Evolutionary conservation across 2,113 vertebrate species (phyloP).

Genomic region (Chunga burmeisteri): DNA sequence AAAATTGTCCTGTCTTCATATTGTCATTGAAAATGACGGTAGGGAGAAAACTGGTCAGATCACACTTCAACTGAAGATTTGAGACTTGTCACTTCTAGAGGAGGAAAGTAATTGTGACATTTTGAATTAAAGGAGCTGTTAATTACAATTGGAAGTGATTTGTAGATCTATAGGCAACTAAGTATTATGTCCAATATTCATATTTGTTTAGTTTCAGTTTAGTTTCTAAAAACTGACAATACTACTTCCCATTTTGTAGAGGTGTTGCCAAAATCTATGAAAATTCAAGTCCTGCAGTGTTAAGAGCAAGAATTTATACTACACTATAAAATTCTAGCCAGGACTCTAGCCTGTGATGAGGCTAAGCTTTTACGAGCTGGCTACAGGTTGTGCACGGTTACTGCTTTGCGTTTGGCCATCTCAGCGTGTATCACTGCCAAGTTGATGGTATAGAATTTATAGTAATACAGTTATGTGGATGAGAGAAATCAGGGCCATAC

Average conservation of each 20-base stretch:
- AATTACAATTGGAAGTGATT: neutral
- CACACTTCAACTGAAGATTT: neutral
- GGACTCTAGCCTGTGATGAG: neutral
- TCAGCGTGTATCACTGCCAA: neutral
- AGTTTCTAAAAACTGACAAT: neutral
- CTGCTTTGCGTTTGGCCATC: neutral
- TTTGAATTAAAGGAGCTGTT: neutral
- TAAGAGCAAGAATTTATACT: neutral
- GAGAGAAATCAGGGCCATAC: neutral
- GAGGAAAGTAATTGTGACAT: neutral
- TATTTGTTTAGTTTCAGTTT: neutral
- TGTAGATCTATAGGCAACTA: neutral
- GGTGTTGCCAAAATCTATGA: neutral
- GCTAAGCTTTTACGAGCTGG: neutral
- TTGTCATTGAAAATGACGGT: neutral
- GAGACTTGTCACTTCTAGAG: neutral
- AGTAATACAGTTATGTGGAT: neutral
- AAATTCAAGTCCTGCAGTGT: neutral
- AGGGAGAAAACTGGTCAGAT: neutral
- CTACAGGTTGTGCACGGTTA: neutral
- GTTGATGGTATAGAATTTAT: neutral
- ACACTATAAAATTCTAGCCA: neutral
- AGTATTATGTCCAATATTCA: neutral
- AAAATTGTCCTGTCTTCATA: neutral
- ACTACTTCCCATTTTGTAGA: neutral